Percentiles rank a stretch among this genome's conserved stretches.
These are phyloP conservation scores for Phaetusa simplex DNA, from an alignment of 2,113 vertebrate genomes.

Conservation along the genomic window DNA sequence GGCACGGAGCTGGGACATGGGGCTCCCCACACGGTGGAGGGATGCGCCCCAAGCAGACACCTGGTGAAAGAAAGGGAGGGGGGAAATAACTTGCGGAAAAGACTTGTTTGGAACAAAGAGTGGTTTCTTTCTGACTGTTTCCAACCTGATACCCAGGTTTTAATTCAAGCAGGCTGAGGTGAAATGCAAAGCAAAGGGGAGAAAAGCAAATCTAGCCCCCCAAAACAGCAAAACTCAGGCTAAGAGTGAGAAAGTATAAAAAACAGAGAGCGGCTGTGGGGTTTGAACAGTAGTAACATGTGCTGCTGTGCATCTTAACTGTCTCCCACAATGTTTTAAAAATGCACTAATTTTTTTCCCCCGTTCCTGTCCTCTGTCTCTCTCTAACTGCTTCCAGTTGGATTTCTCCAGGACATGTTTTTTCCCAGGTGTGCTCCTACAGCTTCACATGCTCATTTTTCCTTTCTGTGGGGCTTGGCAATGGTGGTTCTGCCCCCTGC, in stretches of 20 bases:
- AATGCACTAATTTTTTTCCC: neutral
- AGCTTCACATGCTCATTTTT: neutral
- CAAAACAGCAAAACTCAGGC: neutral
- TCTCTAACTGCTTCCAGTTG: neutral
- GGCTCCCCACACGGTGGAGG: fast-evolving
- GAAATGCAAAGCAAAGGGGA: neutral
- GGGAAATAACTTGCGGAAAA: neutral
- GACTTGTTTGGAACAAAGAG: neutral
- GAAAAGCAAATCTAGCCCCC: neutral
- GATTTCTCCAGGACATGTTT: neutral
- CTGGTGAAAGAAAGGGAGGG: neutral
- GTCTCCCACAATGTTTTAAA: neutral
- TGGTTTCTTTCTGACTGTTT: neutral
- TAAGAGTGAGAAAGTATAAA: neutral
- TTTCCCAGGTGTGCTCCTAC: neutral
- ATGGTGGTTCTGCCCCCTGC: neutral
- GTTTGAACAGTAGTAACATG: neutral
- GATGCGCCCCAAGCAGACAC: neutral
- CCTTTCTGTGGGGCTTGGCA: neutral
- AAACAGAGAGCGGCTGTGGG: neutral
- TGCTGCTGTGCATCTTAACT: neutral
- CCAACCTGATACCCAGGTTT: neutral
- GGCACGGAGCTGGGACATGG: fast-evolving
- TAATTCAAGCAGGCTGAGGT: neutral
- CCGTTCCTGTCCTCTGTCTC: neutral